Conservation (phyloP, 2,797 vertebrate genomes). For the Pantherophis vulpinus region DNA sequence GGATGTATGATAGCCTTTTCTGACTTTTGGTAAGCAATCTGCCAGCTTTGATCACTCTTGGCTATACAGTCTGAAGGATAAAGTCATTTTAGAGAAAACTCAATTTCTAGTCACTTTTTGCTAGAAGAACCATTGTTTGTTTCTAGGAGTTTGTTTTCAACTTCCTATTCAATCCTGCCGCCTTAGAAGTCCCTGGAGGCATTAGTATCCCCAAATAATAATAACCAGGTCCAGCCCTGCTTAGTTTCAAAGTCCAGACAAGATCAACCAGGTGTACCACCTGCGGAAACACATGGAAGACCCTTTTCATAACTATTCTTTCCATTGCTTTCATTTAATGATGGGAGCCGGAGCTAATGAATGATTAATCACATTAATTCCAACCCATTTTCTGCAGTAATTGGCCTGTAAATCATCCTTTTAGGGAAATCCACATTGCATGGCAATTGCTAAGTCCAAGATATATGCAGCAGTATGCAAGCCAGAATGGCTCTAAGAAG, state of each 20-base stretch:
- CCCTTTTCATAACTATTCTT: background rate
- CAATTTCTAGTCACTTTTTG: background rate
- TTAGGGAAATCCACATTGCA: background rate
- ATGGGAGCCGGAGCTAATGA: background rate
- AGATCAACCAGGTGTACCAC: background rate
- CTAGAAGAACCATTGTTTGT: background rate
- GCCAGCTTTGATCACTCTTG: background rate
- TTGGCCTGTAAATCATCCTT: slow-evolving; percentile 42
- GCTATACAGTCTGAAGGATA: background rate
- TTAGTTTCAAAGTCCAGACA: background rate
- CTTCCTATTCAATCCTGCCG: background rate
- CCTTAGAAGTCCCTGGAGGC: background rate
- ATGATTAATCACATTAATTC: slow-evolving; percentile 19
- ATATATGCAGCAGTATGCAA: rapidly evolving
- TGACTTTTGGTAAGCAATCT: background rate
- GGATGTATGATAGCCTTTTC: background rate
- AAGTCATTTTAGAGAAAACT: background rate
- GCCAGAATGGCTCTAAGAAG: rapidly evolving
- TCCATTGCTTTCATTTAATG: background rate
- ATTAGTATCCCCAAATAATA: background rate
- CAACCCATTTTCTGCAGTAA: slow-evolving; percentile 19
- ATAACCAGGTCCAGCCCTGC: background rate
- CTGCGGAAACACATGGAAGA: background rate
- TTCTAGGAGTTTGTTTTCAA: background rate
- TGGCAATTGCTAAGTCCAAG: slow-evolving; percentile 31